Base-by-base conservation (phyloP, 1,140 invertebrate species). In the Pinna nobilis region DNA sequence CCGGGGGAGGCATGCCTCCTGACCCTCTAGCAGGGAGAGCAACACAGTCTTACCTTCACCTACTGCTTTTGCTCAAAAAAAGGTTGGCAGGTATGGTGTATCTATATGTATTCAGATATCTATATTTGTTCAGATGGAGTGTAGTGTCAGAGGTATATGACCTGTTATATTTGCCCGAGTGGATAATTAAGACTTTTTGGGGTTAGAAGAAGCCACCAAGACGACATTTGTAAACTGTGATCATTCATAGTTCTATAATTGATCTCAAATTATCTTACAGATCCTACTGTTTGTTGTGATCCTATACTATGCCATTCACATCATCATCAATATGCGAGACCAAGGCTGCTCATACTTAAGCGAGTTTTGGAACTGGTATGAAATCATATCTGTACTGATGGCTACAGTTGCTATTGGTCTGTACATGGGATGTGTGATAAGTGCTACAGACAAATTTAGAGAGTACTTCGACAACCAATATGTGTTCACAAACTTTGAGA, bases 391-490 rank as follows among this genome's bases (percentile, higher is more conserved):
- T 25, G 75, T 73, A 30, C 28, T 80, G 30, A 70, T 83, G 55
- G 53, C 77, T 5, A 67, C 79, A n/a, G 68, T 76, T 7, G 65
- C 68, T 32, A 66, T 79, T 50, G 83, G 77, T n/a, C 57, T 86
- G 50, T 87, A 87, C 67, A 68, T 83, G 0, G 78, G 78, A 15
- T 86, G 82, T 79, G 78, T 84, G 13, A 71, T 80, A 41, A 74
- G 69, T 33, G 78, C 84, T 32, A 83, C 84, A 3, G 74, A 75
- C 37, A 74, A 76, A 15, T 78, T 85, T 44, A 64, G 73, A 20
- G 50, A 68, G 2, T 82, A 68, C 60, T 47, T 80, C 11, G 64
- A 66, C 53, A 77, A 80, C 68, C 67, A 47, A 20, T 53, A 63
- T 25, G 64, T 68, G n/a, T 84, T 84, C 61, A 78, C 80, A 11